Evolutionary conservation across 2,888 invertebrate species (phyloP), one percentile per base, ranked within the genome.

Genomic region (Netelia inedita): DNA sequence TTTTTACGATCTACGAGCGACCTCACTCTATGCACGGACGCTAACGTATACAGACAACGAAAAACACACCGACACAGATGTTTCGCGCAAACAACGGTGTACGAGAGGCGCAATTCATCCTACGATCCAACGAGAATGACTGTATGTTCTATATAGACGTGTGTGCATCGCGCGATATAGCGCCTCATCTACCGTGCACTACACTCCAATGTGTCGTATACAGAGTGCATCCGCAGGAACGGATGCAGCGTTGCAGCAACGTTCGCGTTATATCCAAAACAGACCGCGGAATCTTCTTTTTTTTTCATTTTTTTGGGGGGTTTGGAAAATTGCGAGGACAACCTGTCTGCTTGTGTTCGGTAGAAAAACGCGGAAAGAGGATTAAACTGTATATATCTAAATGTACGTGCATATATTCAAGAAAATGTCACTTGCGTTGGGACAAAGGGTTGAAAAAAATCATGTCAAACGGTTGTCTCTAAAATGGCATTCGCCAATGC

Each of bases 1-100:
- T 88, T 88, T 92, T 92, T 92, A 92, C 87, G 91, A 92, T 88
- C 50, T 66, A 74, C 69, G 66, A 75, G 82, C 53, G 63, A 63
- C 35, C 28, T 28, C 28, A 5, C 28, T 28, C 28, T 28, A 28
- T 43, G 10, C 41, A 59, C 41, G 59, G 14, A 43, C 19, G 57
- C 9, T 16, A 19, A 55, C 14, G 14, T 9, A 19, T 6, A 43
- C 50, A 50, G 55, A 43, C 14, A 59, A 21, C 50, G 19, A 65
- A 11, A 63, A 43, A 75, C 19, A 71, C 43, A 10, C 61, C 16
- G 35, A 57, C 46, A 43, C 79, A 73, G 72, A 80, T 78, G 72
- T 66, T 59, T 73, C 65, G 19, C 28, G 63, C 28, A 61, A 79
- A 78, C 57, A 73, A 72, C 72, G 23, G 72, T 55, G 41, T 57